phyloP scores from a whole-genome alignment of 2,888 invertebrate species.

The Schrankia costaestrigalis region DNA sequence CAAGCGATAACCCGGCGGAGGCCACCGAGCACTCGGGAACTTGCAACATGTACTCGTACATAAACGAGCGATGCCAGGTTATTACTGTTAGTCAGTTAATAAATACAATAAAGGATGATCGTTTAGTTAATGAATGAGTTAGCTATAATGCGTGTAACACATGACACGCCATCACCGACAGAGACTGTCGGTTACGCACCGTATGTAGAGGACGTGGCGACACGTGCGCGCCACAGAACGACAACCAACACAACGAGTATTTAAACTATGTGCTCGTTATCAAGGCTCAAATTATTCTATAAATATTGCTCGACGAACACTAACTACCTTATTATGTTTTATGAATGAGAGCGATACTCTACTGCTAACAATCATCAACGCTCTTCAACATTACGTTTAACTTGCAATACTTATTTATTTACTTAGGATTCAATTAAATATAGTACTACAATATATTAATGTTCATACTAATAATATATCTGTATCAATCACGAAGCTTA shows the following conservation, averaged over 20 bases:
- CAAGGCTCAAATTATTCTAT: constrained; percentile 29
- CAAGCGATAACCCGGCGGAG: constrained; percentile 52
- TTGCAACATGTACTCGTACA: too few relatives aligned
- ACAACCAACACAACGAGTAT: constrained; percentile 3
- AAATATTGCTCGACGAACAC: constrained; percentile 34
- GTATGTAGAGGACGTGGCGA: neutral
- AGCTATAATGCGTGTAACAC: constrained; percentile 12
- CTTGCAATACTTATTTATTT: too few relatives aligned
- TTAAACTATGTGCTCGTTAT: constrained; percentile 31
- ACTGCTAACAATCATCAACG: too few relatives aligned
- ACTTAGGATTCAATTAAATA: too few relatives aligned
- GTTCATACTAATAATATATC: too few relatives aligned
- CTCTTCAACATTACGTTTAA: too few relatives aligned
- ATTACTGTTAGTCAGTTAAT: too few relatives aligned
- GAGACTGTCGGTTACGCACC: neutral
- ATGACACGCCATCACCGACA: constrained; percentile 4
- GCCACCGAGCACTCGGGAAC: constrained; percentile 15
- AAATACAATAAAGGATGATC: too few relatives aligned
- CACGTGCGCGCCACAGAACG: constrained; percentile 16
- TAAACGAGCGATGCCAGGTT: too few relatives aligned
- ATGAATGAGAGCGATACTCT: constrained; percentile 27
- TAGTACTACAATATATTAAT: too few relatives aligned
- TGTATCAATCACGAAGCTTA: too few relatives aligned
- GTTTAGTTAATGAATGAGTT: constrained; percentile 5
- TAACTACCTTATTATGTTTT: constrained; percentile 26